These are phyloP conservation scores for Acleris laterana DNA, from an alignment of 2,888 invertebrate species.

Conservation along the genomic window DNA sequence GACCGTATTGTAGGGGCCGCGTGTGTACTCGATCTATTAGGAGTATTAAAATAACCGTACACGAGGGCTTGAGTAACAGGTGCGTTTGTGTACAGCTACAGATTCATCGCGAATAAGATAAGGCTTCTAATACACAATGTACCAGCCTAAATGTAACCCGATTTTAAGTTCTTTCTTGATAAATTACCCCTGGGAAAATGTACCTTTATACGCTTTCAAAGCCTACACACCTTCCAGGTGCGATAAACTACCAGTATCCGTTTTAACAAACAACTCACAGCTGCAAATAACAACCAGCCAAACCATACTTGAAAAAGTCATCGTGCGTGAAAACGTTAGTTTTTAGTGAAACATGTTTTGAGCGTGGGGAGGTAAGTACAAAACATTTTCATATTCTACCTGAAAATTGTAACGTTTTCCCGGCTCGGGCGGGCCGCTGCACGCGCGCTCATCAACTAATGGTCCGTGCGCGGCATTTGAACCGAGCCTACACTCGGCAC, in stretches of 20 bases:
- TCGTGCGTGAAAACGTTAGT: conserved; percentile 80
- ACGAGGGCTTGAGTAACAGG: conserved; percentile 7
- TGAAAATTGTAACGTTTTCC: conserved; percentile 78
- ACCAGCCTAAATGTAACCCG: background rate
- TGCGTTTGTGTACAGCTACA: background rate
- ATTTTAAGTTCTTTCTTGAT: background rate
- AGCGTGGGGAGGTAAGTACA: conserved; percentile 65
- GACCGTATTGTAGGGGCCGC: conserved; percentile 8
- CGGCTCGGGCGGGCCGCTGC: conserved; percentile 61
- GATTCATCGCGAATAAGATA: background rate
- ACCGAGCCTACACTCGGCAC: conserved; percentile 80
- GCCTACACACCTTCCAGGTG: background rate
- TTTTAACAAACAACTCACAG: conserved; percentile 23
- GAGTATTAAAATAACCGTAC: conserved; percentile 26
- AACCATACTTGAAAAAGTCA: conserved; percentile 72
- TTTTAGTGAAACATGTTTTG: conserved; percentile 76
- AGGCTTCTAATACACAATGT: background rate
- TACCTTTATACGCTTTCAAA: too few relatives aligned
- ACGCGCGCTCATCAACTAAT: conserved; percentile 85
- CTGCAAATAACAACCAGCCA: conserved; percentile 51
- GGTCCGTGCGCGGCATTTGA: conserved; percentile 85
- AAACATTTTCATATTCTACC: conserved; percentile 81
- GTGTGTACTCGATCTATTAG: conserved; percentile 26
- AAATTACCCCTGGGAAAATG: background rate
- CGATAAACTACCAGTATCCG: conserved; percentile 10